Percentiles rank a stretch among this genome's conserved stretches.
These are phyloP conservation scores for Linepithema humile DNA, from an alignment of 1,140 invertebrate genomes.

Conservation along the genomic window DNA sequence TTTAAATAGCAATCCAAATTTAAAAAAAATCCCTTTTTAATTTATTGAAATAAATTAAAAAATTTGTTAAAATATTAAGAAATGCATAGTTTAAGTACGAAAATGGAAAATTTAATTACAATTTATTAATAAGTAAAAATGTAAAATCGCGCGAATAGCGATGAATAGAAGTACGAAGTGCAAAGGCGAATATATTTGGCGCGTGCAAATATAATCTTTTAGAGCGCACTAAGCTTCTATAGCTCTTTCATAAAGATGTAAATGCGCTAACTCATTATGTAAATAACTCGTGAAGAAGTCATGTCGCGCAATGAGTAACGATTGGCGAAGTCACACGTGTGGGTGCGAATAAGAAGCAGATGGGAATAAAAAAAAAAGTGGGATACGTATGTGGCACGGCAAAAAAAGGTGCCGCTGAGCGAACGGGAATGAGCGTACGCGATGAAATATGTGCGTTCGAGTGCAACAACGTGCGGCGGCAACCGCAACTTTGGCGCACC, in stretches of 20 bases:
- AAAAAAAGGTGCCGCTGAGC: neutral
- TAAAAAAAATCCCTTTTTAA: neutral
- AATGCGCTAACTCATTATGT: neutral
- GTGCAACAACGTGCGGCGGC: slow-evolving; percentile 43
- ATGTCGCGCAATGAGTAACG: neutral
- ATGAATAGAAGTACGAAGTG: neutral
- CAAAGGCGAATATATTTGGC: neutral
- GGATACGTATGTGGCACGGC: neutral
- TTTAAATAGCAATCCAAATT: neutral
- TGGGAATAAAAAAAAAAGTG: neutral
- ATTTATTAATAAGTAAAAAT: no score
- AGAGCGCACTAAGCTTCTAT: neutral
- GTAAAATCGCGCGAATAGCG: neutral
- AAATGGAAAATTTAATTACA: neutral
- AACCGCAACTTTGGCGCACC: slow-evolving; percentile 61
- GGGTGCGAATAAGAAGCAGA: neutral
- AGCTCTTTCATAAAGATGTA: neutral
- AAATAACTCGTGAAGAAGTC: slow-evolving; percentile 22
- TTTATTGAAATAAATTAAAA: neutral
- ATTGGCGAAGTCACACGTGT: no score
- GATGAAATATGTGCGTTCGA: slow-evolving; percentile 41
- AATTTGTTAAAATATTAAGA: neutral
- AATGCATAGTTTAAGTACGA: neutral
- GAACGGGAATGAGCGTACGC: neutral
- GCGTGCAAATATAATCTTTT: neutral